These are phyloP conservation scores for Allygus modestus DNA, from an alignment of 2,888 invertebrate species.

Conservation along the genomic window DNA sequence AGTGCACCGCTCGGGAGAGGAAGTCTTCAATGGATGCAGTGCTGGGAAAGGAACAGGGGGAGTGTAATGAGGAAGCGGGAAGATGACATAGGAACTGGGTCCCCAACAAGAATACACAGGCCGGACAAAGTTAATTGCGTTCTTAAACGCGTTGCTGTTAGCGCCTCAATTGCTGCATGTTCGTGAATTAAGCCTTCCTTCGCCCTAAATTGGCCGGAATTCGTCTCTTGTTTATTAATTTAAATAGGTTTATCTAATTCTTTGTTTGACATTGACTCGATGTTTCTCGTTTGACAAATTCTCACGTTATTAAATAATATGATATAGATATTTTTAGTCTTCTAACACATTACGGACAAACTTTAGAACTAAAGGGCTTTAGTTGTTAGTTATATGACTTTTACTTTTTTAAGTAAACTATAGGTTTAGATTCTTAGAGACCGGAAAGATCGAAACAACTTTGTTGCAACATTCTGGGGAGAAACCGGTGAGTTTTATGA, in stretches of 20 bases:
- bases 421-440: too few species aligned
- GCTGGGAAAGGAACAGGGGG: slow-evolving; percentile 61
- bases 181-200: slow-evolving; percentile 56
- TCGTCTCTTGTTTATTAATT: slow-evolving; percentile 54
- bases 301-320: too few species aligned
- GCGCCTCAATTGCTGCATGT: slow-evolving; percentile 54
- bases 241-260: slow-evolving; percentile 22
- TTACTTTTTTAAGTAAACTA: too few species aligned
- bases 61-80: slow-evolving; percentile 62
- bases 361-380: too few species aligned
- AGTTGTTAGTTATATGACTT: too few species aligned
- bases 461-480: too few species aligned
- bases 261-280: background rate
- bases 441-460: too few species aligned
- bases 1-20: slow-evolving; percentile 54
- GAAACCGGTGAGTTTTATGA: too few species aligned
- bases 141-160: slow-evolving; percentile 59
- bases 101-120: slow-evolving; percentile 57
- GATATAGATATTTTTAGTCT: too few species aligned
- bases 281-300: background rate
- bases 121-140: slow-evolving; percentile 62
- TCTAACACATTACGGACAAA: too few species aligned
- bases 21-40: slow-evolving; percentile 56
- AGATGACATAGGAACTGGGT: slow-evolving; percentile 61
- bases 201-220: slow-evolving; percentile 51